Base-by-base conservation (phyloP, 2,888 invertebrate species). In the Eupithecia centaureata region DNA sequence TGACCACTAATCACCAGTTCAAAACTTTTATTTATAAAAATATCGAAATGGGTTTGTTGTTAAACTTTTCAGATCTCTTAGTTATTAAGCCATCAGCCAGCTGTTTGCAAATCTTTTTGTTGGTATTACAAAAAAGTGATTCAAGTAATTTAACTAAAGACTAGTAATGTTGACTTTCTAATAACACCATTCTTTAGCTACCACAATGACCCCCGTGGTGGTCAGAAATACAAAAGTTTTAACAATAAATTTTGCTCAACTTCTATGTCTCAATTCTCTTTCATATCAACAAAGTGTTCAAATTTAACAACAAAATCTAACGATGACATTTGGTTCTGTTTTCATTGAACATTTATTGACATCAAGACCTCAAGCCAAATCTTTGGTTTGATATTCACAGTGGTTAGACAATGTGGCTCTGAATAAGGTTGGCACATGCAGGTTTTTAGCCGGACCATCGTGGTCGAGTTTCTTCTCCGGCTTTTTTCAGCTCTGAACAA, bases 321-420 rank as follows among this genome's bases (percentile, higher is more conserved):
- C 73, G 70, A 75, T 69, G 70, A 69, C 68, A 58, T 64, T 27
- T 74, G 67, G 72, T 68, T 68, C 67, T 59, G 68, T 68, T 62
- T 66, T 65, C 73, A 77, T 79, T 79, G 77, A 77, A 77, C 58
- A 65, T 66, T 69, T 77, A 77, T 76, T 67, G 78, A 80, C 79
- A 84, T 82, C 78, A 82, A 83, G 82, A 82, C 79, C 80, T 83
- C 77, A 79, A 82, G 82, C 80, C 84, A 76, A 85, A 84, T 56
- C 81, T 83, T 86, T 85, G 79, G 80, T 80, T 79, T 80, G 84
- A 84, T 79, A 83, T 83, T 79, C 77, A 78, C 75, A 75, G 77
- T 79, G 74, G 79, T 79, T 81, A 81, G 73, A 86, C 85, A 87
- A 86, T 85, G 77, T 79, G 73, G 81, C 82, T 82, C 35, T 47